Percentiles rank a stretch among this genome's conserved stretches.
These are phyloP conservation scores for Polyergus mexicanus DNA, from an alignment of 1,140 invertebrate species.

Conservation along the genomic window DNA sequence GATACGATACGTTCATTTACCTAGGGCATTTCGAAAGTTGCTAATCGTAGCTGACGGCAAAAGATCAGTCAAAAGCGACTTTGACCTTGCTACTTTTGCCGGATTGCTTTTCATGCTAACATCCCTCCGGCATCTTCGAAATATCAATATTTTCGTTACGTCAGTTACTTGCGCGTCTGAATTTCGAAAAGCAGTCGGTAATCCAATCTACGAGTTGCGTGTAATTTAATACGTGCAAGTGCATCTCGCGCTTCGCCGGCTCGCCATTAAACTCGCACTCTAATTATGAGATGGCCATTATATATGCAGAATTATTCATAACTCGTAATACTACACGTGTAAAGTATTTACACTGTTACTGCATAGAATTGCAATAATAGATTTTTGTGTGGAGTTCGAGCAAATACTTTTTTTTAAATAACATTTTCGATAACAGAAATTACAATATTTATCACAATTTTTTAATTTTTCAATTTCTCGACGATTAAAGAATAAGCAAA, in stretches of 20 bases:
- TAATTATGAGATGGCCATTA: not conserved
- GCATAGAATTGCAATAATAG: not conserved
- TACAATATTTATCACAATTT: not conserved
- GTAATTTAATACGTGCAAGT: conserved; percentile 37
- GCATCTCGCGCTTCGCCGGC: not conserved
- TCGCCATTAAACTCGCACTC: conserved; percentile 32
- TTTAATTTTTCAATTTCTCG: not conserved
- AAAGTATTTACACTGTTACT: not conserved
- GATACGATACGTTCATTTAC: conserved; percentile 55
- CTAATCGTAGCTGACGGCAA: conserved; percentile 33
- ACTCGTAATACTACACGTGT: not conserved
- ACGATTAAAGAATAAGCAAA: too few species aligned
- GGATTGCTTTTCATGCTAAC: conserved; percentile 42
- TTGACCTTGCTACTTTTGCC: conserved; percentile 1
- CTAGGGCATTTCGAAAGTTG: conserved; percentile 46
- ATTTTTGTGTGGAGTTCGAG: not conserved
- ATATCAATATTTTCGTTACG: conserved; percentile 40
- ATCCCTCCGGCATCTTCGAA: conserved; percentile 40
- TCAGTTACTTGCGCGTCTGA: not conserved
- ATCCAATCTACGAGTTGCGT: conserved; percentile 8
- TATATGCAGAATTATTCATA: conserved; percentile 18
- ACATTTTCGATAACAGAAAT: not conserved
- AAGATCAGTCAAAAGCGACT: conserved; percentile 36
- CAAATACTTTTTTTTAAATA: not conserved
- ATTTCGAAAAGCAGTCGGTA: conserved; percentile 8